Conservation (phyloP, 2,113 vertebrate species). For the Okapia johnstoni region DNA sequence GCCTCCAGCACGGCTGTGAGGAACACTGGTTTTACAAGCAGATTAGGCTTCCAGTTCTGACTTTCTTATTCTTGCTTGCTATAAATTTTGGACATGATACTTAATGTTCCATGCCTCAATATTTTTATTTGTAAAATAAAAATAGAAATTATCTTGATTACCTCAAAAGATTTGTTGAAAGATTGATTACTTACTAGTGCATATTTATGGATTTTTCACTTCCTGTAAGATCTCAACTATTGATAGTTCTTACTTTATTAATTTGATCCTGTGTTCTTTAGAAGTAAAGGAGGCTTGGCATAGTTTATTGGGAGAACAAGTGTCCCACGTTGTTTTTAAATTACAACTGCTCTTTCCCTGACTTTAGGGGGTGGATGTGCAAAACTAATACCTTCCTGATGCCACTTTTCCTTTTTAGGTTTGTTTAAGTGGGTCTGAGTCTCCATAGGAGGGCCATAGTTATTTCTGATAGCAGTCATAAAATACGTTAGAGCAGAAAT, state of each 20-base stretch:
- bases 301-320: neutral
- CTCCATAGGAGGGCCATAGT: rapidly evolving
- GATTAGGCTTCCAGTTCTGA: rapidly evolving
- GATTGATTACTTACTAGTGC: neutral
- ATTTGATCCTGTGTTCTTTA: neutral
- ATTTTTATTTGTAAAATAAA: neutral
- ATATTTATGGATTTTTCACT: neutral
- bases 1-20: rapidly evolving
- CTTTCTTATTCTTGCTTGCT: neutral
- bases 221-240: neutral
- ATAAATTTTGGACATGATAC: neutral
- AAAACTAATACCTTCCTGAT: neutral
- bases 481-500: neutral
- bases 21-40: neutral
- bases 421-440: neutral
- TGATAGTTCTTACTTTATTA: neutral
- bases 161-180: neutral
- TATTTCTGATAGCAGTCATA: neutral
- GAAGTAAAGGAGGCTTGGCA: neutral
- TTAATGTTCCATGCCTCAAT: neutral
- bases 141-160: neutral
- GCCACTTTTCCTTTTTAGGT: neutral
- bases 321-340: neutral
- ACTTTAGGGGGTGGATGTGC: rapidly evolving
- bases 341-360: neutral